Percentiles rank a stretch among this genome's conserved stretches.
phyloP scores from a whole-genome alignment of 2,113 vertebrate genomes.

The Dolichotis patagonum region DNA sequence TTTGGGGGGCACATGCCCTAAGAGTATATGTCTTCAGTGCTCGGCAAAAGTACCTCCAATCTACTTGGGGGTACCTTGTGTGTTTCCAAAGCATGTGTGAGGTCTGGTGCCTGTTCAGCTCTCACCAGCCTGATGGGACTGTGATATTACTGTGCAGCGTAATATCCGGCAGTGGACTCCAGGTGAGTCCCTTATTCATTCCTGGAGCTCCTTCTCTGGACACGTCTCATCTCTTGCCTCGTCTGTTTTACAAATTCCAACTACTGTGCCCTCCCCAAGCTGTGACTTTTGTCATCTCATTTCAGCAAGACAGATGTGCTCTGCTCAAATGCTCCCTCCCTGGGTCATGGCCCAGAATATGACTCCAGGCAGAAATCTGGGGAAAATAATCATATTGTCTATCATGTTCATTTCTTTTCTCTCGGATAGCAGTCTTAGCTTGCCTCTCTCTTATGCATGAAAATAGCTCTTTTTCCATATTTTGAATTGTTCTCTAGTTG shows the following conservation, averaged over 20 bases:
- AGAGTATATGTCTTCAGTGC: not conserved
- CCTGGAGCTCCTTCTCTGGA: not conserved
- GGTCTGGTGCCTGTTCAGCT: not conserved
- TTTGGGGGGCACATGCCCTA: not conserved
- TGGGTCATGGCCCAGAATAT: not conserved
- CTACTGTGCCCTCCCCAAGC: not conserved
- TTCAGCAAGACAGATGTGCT: not conserved
- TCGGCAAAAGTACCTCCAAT: not conserved
- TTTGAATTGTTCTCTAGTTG: not conserved
- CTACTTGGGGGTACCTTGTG: not conserved
- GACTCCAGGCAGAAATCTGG: not conserved
- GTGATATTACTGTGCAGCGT: not conserved
- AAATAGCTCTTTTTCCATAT: not conserved
- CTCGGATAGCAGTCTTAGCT: not conserved
- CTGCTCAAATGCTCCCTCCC: not conserved
- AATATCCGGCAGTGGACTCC: not conserved
- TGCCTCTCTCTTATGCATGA: not conserved
- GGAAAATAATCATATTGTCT: not conserved
- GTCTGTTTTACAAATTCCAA: not conserved
- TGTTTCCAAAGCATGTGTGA: not conserved
- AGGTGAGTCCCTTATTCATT: not conserved
- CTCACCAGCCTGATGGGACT: not conserved
- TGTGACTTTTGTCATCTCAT: not conserved
- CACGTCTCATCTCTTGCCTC: not conserved
- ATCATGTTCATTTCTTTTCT: not conserved